These are phyloP conservation scores for Semotilus atromaculatus DNA, from an alignment of 2,797 vertebrate species.

Conservation along the genomic window DNA sequence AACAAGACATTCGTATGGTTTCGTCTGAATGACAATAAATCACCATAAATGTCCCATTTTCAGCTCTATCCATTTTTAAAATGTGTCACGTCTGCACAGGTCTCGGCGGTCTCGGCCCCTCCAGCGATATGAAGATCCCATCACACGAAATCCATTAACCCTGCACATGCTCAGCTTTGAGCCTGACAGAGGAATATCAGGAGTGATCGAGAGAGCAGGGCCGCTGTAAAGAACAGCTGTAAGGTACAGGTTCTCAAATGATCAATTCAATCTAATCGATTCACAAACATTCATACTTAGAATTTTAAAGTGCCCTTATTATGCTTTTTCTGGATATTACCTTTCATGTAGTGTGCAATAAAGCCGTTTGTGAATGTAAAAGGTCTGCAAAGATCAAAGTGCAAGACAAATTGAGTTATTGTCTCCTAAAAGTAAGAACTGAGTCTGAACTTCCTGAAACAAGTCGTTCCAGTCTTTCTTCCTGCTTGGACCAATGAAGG, in stretches of 20 bases:
- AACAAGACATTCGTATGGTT: conserved; percentile 67
- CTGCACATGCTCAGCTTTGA: conserved; percentile 65
- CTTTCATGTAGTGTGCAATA: not conserved
- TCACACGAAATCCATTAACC: conserved; percentile 74
- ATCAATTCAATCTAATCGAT: not conserved
- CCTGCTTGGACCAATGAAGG: not conserved
- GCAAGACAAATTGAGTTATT: not conserved
- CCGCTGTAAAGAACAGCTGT: not conserved
- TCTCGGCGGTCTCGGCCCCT: conserved; percentile 47
- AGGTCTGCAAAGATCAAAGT: not conserved
- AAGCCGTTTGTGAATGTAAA: not conserved
- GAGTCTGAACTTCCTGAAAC: not conserved
- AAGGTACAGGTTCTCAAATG: not conserved
- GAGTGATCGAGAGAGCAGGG: conserved; percentile 64
- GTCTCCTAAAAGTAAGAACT: not conserved
- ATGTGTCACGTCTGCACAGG: conserved; percentile 42
- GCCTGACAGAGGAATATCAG: conserved; percentile 66
- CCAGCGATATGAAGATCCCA: conserved; percentile 59
- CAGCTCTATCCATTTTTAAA: conserved; percentile 81
- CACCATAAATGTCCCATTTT: conserved; percentile 80
- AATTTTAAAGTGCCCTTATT: not conserved
- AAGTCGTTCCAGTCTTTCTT: not conserved
- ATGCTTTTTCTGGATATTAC: not conserved
- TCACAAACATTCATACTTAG: not conserved
- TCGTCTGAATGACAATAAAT: conserved; percentile 68